Percentiles rank a stretch among this genome's conserved stretches.
Evolutionary conservation across 2,888 invertebrate genomes (phyloP).

Genomic region (Loripinus fragilis): DNA sequence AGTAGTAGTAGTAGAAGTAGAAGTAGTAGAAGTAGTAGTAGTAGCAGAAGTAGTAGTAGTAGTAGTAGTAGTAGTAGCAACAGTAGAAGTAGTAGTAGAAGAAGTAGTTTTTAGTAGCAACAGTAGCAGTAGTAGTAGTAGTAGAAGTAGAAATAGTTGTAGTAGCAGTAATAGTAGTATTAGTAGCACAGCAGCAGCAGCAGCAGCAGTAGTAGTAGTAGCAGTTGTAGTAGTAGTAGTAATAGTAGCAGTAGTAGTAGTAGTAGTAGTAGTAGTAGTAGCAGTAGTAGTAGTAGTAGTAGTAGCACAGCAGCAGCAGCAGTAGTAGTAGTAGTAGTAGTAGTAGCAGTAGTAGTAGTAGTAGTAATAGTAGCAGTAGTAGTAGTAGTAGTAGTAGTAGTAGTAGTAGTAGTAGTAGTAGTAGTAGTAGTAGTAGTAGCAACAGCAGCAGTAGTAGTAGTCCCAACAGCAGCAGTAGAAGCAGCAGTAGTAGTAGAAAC

Average conservation of each 20-base stretch:
- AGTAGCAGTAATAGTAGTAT: slow-evolving; percentile 25
- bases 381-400: slow-evolving; percentile 26
- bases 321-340: slow-evolving; percentile 22
- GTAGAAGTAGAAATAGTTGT: too few relatives aligned
- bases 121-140: slow-evolving; percentile 27
- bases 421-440: slow-evolving; percentile 21
- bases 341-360: slow-evolving; percentile 24
- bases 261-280: slow-evolving; percentile 28
- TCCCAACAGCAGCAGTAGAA: too few relatives aligned
- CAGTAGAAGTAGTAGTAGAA: slow-evolving; percentile 8
- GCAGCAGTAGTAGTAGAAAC: too few relatives aligned
- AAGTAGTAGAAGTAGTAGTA: neutral
- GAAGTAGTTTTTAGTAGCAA: neutral
- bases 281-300: slow-evolving; percentile 23
- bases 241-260: slow-evolving; percentile 23
- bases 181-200: too few relatives aligned
- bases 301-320: too few relatives aligned
- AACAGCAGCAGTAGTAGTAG: too few relatives aligned
- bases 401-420: slow-evolving; percentile 25
- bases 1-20: slow-evolving; percentile 2
- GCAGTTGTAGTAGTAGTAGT: slow-evolving; percentile 24
- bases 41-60: slow-evolving; percentile 6
- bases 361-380: slow-evolving; percentile 19
- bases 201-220: slow-evolving; percentile 23
- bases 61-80: neutral